Evolutionary conservation across 2,888 invertebrate species (phyloP), one percentile per base, ranked within the genome.

Genomic region (Alviniconcha strummeri): DNA sequence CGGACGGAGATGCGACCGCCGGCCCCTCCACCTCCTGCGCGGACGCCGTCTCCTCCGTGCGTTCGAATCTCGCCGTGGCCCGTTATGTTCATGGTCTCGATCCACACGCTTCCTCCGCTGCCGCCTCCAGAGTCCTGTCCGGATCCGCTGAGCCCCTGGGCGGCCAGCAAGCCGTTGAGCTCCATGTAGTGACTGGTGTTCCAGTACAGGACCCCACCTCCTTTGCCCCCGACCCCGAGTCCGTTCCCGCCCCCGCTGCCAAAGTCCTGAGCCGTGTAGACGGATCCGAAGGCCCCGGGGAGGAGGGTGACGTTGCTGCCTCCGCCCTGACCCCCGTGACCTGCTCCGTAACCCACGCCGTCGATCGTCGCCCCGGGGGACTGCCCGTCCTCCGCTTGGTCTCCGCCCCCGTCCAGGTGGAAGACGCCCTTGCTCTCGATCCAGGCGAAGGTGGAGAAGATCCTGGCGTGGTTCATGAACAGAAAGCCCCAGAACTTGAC

Each of bases 211-310:
- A 85, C 77, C n/a, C 91, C 91, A 52, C 91, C 91, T 5, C 90
- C 91, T 36, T 74, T 71, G 2, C 5, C 91, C 72, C 91, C 90
- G 9, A 77, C 79, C 60, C 89, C 90, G 54, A 69, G 77, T 52
- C 90, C 90, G 86, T 89, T 89, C n/a, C 90, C 90, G 69, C 91
- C 91, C 9, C 90, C 91, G 85, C 90, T 90, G 8, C 91, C 91
- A 67, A 82, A 72, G 54, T 87, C 83, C 57, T 36, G 36, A 0
- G 91, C 90, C 4, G 84, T 82, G 76, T 88, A 89, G 6, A 89
- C 86, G 17, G 89, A 89, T 5, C 88, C 90, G 86, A 90, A 91
- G 0, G 90, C 88, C 19, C 83, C 77, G 36, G 88, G 67, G n/a
- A 88, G 81, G n/a, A 52, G 60, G n/a, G 74, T 60, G 11, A 87